These are phyloP conservation scores for Martes martes DNA, from an alignment of 2,113 vertebrate species.

Conservation along the genomic window DNA sequence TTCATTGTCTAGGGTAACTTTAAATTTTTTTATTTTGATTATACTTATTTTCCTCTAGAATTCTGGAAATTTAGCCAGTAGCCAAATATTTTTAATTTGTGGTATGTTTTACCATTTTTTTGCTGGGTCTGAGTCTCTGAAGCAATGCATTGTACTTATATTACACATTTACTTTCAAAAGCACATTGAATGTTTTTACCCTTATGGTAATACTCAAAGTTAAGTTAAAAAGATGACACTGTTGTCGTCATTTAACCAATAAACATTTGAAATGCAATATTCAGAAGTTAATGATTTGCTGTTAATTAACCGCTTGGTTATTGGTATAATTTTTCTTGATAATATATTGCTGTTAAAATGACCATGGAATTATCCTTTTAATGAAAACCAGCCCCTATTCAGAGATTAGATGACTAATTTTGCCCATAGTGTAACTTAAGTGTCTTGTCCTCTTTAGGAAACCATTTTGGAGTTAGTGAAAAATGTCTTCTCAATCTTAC, in stretches of 20 bases:
- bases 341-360: conserved; percentile 34
- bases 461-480: not conserved
- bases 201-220: not conserved
- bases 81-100: conserved; percentile 18
- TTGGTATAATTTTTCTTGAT: conserved; percentile 42
- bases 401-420: not conserved
- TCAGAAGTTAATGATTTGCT: conserved; percentile 26
- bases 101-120: conserved; percentile 11
- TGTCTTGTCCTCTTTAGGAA: not conserved
- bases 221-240: conserved; percentile 41
- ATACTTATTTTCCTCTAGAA: not conserved
- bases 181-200: conserved; percentile 21
- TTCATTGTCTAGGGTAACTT: not conserved
- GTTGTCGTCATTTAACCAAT: conserved; percentile 11
- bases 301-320: conserved; percentile 4
- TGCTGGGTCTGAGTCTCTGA: not conserved
- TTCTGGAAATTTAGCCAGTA: conserved; percentile 1
- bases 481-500: not conserved
- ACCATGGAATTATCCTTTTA: conserved; percentile 3
- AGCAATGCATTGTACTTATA: not conserved
- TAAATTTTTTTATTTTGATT: not conserved
- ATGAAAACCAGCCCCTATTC: not conserved
- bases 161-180: conserved; percentile 17
- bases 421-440: not conserved
- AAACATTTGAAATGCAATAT: conserved; percentile 8